Percentiles rank a stretch among this genome's conserved stretches.
These are phyloP conservation scores for Ormyrus nitidulus DNA, from an alignment of 2,888 invertebrate genomes.

Conservation along the genomic window DNA sequence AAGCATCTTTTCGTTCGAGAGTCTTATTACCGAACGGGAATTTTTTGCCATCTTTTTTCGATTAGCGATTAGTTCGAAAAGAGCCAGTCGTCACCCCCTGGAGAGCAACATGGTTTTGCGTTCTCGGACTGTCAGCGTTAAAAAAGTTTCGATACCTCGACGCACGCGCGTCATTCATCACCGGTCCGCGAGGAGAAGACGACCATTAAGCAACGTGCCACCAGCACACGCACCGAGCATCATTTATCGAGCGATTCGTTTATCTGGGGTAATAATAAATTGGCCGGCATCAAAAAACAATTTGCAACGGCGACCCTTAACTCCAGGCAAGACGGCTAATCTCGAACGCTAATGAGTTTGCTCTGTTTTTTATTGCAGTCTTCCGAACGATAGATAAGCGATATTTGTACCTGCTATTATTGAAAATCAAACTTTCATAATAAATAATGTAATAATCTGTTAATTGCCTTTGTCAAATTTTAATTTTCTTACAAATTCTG, in stretches of 20 bases:
- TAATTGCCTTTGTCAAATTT: too few relatives aligned
- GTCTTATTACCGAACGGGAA: background rate
- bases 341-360: slow-evolving; percentile 20
- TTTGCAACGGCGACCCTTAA: background rate
- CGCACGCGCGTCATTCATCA: slow-evolving; percentile 41
- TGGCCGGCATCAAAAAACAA: slow-evolving; percentile 4
- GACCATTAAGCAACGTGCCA: slow-evolving; percentile 32
- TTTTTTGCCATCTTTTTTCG: background rate
- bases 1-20: too few relatives aligned
- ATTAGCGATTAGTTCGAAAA: slow-evolving; percentile 24
- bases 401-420: too few relatives aligned
- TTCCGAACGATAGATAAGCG: background rate
- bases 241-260: slow-evolving; percentile 37
- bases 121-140: background rate
- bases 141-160: slow-evolving; percentile 19
- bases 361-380: background rate
- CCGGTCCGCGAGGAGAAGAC: background rate
- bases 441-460: too few relatives aligned
- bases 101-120: slow-evolving; percentile 13
- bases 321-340: background rate
- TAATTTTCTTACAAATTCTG: background rate
- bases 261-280: slow-evolving; percentile 42
- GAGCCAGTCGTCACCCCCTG: background rate
- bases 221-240: slow-evolving; percentile 37
- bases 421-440: too few relatives aligned